phyloP scores from a whole-genome alignment of 2,888 invertebrate genomes.

The Chloromyia formosa region DNA sequence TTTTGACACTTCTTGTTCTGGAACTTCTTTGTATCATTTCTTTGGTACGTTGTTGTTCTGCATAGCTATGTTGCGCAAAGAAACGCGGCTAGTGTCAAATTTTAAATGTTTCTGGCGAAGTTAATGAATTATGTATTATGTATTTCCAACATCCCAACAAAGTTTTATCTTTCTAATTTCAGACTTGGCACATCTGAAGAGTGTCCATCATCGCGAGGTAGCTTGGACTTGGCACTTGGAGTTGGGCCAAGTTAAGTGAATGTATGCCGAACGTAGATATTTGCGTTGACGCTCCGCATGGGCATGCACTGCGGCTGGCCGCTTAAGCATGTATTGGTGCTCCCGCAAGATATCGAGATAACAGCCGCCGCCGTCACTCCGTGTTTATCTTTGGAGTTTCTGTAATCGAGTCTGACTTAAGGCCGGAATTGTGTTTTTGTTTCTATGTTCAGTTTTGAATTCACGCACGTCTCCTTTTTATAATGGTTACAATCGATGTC shows the following conservation, averaged over 20 bases:
- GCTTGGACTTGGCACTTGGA: constrained; percentile 7
- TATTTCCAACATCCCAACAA: background rate
- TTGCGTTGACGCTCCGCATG: constrained; percentile 17
- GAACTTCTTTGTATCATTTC: too few relatives aligned
- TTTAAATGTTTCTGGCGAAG: too few relatives aligned
- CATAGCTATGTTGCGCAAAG: too few relatives aligned
- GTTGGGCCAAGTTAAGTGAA: constrained; percentile 36
- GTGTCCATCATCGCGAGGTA: constrained; percentile 35
- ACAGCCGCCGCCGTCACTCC: background rate
- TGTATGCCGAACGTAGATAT: constrained; percentile 19
- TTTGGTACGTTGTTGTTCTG: too few relatives aligned
- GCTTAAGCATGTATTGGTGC: constrained; percentile 31
- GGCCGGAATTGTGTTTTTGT: background rate
- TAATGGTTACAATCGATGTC: constrained; percentile 11
- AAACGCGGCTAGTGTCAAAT: too few relatives aligned
- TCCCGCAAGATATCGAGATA: background rate
- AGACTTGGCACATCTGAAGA: constrained; percentile 35
- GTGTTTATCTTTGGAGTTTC: background rate
- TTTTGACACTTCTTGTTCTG: too few relatives aligned
- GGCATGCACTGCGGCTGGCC: background rate
- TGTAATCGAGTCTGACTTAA: background rate
- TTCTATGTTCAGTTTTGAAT: background rate
- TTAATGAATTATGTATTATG: too few relatives aligned
- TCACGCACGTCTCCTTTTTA: constrained; percentile 8
- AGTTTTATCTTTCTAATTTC: constrained; percentile 29